These are phyloP conservation scores for Netelia fuscicornis DNA, from an alignment of 2,888 invertebrate genomes.

Conservation along the genomic window DNA sequence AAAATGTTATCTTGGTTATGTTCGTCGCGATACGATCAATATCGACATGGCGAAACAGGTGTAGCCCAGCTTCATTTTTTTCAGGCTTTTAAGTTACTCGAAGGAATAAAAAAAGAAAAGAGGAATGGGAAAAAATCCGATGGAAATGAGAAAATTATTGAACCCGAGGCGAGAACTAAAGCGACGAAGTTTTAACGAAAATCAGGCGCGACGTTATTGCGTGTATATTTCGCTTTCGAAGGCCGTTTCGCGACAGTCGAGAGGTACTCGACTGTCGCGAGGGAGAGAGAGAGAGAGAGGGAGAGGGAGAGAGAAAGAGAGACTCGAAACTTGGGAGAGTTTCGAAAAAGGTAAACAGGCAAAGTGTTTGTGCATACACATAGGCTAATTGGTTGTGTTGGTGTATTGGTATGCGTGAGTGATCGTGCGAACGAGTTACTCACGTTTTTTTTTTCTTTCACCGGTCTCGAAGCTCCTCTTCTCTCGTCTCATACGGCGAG, in stretches of 20 bases:
- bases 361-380: constrained; percentile 34
- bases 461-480: constrained; percentile 59
- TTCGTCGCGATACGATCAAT: background rate
- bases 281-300: background rate
- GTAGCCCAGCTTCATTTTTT: background rate
- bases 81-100: background rate
- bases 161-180: background rate
- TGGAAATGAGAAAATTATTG: background rate
- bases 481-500: constrained; percentile 44
- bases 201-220: constrained; percentile 16
- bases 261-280: background rate
- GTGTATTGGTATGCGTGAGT: constrained; percentile 61
- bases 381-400: constrained; percentile 6
- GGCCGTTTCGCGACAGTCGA: constrained; percentile 42
- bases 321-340: constrained; percentile 42
- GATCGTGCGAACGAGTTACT: constrained; percentile 60
- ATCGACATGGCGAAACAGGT: background rate
- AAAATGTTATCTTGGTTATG: background rate
- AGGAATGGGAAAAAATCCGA: background rate
- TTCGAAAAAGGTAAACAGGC: constrained; percentile 65
- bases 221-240: constrained; percentile 59
- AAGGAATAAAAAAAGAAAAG: background rate
- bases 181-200: background rate
- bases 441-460: constrained; percentile 65
- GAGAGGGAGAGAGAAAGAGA: constrained; percentile 10